Percentiles rank a stretch among this genome's conserved stretches.
Evolutionary conservation across 2,797 vertebrate species (phyloP).

Genomic region (Ctenochaetus hawaiiensis): DNA sequence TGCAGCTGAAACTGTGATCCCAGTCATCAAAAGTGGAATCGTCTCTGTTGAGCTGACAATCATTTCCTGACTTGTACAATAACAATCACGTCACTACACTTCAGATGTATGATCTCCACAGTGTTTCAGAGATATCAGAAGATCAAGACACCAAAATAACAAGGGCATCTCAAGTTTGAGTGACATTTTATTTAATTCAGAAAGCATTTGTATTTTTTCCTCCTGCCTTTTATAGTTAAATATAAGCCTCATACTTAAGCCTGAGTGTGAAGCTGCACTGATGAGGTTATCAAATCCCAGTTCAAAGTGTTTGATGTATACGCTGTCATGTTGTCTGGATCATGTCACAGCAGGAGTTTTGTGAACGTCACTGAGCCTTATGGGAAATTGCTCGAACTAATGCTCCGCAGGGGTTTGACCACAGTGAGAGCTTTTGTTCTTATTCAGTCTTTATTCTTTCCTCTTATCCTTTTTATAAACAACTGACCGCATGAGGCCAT

Average conservation of each 20-base stretch:
- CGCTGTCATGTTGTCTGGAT: constrained; percentile 23
- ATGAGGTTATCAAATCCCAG: constrained; percentile 38
- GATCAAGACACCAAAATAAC: not conserved
- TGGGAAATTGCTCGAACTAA: constrained; percentile 14
- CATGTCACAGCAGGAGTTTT: constrained; percentile 10
- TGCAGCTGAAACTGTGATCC: constrained; percentile 9
- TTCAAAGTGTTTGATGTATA: constrained; percentile 30
- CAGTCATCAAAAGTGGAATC: constrained; percentile 2
- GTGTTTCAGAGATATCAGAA: constrained; percentile 20
- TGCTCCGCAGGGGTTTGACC: not conserved
- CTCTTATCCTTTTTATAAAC: constrained; percentile 16
- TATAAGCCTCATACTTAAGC: constrained; percentile 26
- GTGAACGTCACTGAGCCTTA: constrained; percentile 16
- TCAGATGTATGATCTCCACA: not conserved
- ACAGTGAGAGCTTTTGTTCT: not conserved
- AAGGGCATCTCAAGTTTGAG: constrained; percentile 11
- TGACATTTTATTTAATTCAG: constrained; percentile 29
- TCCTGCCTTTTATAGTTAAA: constrained; percentile 18
- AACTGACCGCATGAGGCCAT: not conserved
- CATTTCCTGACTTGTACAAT: constrained; percentile 28
- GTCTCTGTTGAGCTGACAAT: constrained; percentile 37
- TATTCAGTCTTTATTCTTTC: constrained; percentile 2
- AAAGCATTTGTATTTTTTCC: constrained; percentile 13
- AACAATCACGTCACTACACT: constrained; percentile 12
- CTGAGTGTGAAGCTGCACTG: constrained; percentile 5